Percentiles rank a stretch among this genome's conserved stretches.
Evolutionary conservation across 2,888 invertebrate species (phyloP).

Genomic region (Drosophila mercatorum): DNA sequence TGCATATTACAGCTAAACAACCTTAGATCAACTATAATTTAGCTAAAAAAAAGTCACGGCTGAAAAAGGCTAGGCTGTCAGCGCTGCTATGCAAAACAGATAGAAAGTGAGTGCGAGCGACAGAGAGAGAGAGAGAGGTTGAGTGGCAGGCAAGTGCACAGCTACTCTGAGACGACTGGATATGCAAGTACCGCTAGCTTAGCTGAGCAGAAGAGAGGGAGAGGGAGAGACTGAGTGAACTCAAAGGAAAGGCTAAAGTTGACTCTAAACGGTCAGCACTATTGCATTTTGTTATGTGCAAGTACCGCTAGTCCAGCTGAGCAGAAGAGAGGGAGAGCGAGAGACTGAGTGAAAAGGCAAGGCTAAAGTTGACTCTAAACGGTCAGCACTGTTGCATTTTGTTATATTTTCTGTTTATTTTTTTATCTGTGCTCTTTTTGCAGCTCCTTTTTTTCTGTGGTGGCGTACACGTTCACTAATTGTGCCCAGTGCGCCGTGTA

Average conservation of each 20-base stretch:
- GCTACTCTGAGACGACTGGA: too few relatives aligned
- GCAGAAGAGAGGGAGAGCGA: not conserved
- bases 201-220: not conserved
- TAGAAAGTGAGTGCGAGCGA: too few relatives aligned
- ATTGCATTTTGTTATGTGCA: slow-evolving; percentile 1
- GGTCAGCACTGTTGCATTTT: not conserved
- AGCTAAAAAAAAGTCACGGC: not conserved
- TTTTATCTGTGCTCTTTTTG: slow-evolving; percentile 23
- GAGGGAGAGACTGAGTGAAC: not conserved
- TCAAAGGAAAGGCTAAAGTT: not conserved
- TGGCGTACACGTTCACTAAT: slow-evolving; percentile 58
- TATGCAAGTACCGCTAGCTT: not conserved
- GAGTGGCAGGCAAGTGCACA: too few relatives aligned
- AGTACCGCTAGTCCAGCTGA: too few relatives aligned
- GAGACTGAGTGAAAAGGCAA: not conserved
- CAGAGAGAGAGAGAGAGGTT: not conserved
- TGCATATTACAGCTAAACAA: not conserved
- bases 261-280: not conserved
- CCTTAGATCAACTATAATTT: not conserved
- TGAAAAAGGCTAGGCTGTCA: not conserved
- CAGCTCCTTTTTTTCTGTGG: slow-evolving; percentile 4
- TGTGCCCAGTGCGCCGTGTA: slow-evolving; percentile 56
- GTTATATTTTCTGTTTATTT: slow-evolving; percentile 6
- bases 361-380: not conserved
- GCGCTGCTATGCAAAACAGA: not conserved